Evolutionary conservation across 2,888 invertebrate genomes (phyloP).

Genomic region (Drosophila mimica): DNA sequence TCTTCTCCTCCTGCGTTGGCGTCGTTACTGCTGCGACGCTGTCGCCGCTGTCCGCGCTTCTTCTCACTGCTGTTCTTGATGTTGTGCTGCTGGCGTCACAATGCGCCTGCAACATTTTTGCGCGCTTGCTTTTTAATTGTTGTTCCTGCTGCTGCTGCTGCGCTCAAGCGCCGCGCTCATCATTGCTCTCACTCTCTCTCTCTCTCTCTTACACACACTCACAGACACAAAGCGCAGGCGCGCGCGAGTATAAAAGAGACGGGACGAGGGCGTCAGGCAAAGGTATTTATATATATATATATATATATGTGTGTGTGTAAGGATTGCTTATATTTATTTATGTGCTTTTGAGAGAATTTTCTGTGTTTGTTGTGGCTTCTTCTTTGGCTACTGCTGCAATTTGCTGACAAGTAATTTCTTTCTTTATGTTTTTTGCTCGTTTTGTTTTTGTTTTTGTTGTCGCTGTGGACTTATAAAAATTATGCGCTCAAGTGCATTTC

Average conservation of each 20-base stretch:
- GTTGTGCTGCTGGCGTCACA: conserved; percentile 59
- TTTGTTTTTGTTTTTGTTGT: conserved; percentile 36
- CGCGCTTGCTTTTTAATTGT: conserved; percentile 59
- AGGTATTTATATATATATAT: conserved; percentile 41
- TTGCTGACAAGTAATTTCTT: conserved; percentile 66
- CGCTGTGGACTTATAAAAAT: conserved; percentile 64
- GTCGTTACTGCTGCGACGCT: conserved; percentile 42
- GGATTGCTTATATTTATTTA: background rate
- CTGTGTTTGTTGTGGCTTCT: conserved; percentile 49
- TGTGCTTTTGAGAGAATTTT: conserved; percentile 6
- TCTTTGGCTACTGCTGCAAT: conserved; percentile 48
- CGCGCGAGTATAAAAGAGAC: conserved; percentile 28
- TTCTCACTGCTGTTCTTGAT: conserved; percentile 46
- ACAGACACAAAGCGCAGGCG: conserved; percentile 15
- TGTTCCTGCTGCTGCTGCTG: conserved; percentile 55
- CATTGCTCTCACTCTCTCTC: conserved; percentile 30
- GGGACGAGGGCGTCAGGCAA: conserved; percentile 29
- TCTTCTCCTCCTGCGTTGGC: conserved; percentile 85
- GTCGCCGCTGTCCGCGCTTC: conserved; percentile 55
- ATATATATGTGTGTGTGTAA: conserved; percentile 1
- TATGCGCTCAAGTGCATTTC: conserved; percentile 79
- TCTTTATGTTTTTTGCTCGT: conserved; percentile 33
- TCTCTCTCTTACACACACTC: background rate
- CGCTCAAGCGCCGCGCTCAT: conserved; percentile 51
- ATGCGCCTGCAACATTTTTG: conserved; percentile 76